phyloP scores from a whole-genome alignment of 2,888 invertebrate species.

The Gastrophysa polygoni region DNA sequence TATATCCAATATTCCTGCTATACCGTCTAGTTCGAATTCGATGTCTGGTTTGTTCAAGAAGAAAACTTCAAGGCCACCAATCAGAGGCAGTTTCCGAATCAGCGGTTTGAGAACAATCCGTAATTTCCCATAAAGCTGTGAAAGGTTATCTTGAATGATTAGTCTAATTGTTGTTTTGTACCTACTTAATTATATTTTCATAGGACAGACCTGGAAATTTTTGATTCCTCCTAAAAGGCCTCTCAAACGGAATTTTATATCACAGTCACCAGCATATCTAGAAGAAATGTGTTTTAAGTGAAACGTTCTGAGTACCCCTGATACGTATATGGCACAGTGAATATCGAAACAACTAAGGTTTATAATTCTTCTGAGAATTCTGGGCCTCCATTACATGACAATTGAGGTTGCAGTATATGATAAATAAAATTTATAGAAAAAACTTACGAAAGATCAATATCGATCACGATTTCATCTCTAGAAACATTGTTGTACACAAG shows the following conservation, averaged over 20 bases:
- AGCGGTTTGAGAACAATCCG: constrained; percentile 94
- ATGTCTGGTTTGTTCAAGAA: constrained; percentile 95
- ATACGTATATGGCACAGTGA: background rate
- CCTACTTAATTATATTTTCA: background rate
- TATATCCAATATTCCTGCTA: constrained; percentile 93
- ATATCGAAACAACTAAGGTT: too few relatives aligned
- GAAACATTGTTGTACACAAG: constrained; percentile 95
- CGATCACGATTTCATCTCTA: constrained; percentile 94
- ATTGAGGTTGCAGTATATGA: too few relatives aligned
- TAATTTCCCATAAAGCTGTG: constrained; percentile 87
- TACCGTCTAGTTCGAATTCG: constrained; percentile 95
- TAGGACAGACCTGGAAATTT: constrained; percentile 71
- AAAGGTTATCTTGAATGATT: constrained; percentile 21
- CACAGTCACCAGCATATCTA: constrained; percentile 96
- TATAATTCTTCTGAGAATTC: too few relatives aligned
- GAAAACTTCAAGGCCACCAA: constrained; percentile 95
- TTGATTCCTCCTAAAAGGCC: constrained; percentile 82
- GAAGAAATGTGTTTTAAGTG: too few relatives aligned
- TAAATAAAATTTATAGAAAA: constrained; percentile 5
- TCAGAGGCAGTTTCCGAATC: constrained; percentile 85
- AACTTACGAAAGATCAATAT: constrained; percentile 89
- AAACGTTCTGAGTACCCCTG: too few relatives aligned
- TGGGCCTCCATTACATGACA: too few relatives aligned
- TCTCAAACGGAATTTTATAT: constrained; percentile 87
- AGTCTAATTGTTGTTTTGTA: background rate